Evolutionary conservation across 2,113 vertebrate genomes (phyloP), one percentile per base, ranked within the genome.

Genomic region (Halcyon senegalensis): DNA sequence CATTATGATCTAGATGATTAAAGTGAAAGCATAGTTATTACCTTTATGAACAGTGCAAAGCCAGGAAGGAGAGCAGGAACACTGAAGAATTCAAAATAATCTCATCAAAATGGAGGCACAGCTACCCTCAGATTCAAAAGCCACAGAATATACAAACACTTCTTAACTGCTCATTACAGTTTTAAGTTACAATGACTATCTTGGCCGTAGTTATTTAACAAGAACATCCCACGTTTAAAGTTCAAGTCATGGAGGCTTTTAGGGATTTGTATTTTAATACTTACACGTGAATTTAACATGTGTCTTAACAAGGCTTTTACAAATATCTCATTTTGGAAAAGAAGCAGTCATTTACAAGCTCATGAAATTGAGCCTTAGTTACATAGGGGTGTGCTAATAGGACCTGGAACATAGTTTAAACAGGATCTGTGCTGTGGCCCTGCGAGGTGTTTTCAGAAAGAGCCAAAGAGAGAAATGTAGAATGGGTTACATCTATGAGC

Each of bases 401-500:
- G 53, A 79, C 18, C 19, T 27, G 9, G 9, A 58, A 15, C 7
- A 21, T 8, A 7, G 21, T 35, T 64, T 39, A 60, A 66, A 35
- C 12, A 44, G n/a, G 1, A 48, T 66, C 9, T 66, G 3, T 43
- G 41, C 30, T 84, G 27, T 35, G 18, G 27, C 5, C 25, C 20
- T 62, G 11, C n/a, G 51, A 63, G 24, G n/a, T 0, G 0, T 37
- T 74, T 66, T 16, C 15, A 48, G 67, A 73, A 79, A 67, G 33
- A 64, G 3, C 3, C 14, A 13, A 60, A 56, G 24, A 68, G 1
- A 50, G 20, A 44, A 86, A 30, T 30, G 8, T 31, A 84, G 21
- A 44, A 9, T 39, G 31, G 5, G 2, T 83, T 72, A 50, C 30
- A 51, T 10, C 11, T 59, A 15, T 0, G 0, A n/a, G 11, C 77